phyloP scores from a whole-genome alignment of 2,797 vertebrate genomes.

The Pseudopleuronectes americanus region DNA sequence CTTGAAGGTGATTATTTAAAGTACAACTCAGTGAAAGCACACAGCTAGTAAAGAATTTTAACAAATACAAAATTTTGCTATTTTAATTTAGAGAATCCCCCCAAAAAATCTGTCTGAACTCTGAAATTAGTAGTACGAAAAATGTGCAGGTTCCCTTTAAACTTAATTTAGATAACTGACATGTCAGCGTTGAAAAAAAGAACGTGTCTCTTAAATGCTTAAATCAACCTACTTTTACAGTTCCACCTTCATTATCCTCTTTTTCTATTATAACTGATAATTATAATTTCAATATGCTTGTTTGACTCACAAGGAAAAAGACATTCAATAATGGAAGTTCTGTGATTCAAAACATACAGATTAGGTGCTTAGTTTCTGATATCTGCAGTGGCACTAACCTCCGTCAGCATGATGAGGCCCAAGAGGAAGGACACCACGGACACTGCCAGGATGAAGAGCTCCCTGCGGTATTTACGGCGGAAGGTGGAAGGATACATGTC shows the following conservation, averaged over 20 bases:
- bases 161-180: too few relatives aligned
- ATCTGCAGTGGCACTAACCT: conserved; percentile 80
- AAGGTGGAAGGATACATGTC: conserved; percentile 94
- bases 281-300: background rate
- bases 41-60: too few relatives aligned
- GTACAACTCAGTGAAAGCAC: too few relatives aligned
- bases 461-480: conserved; percentile 92
- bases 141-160: too few relatives aligned
- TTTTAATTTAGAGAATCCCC: too few relatives aligned
- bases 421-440: conserved; percentile 89
- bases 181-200: background rate
- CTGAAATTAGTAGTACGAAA: too few relatives aligned
- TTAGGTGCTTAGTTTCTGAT: background rate
- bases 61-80: too few relatives aligned
- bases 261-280: background rate
- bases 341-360: background rate
- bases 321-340: background rate
- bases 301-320: background rate
- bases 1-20: background rate
- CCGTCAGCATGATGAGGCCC: conserved; percentile 95
- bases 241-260: background rate
- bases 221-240: background rate
- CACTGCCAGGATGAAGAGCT: conserved; percentile 90
- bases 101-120: too few relatives aligned
- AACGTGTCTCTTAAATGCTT: background rate